Base-by-base conservation (phyloP, 2,888 invertebrate species). In the Diploptera punctata region DNA sequence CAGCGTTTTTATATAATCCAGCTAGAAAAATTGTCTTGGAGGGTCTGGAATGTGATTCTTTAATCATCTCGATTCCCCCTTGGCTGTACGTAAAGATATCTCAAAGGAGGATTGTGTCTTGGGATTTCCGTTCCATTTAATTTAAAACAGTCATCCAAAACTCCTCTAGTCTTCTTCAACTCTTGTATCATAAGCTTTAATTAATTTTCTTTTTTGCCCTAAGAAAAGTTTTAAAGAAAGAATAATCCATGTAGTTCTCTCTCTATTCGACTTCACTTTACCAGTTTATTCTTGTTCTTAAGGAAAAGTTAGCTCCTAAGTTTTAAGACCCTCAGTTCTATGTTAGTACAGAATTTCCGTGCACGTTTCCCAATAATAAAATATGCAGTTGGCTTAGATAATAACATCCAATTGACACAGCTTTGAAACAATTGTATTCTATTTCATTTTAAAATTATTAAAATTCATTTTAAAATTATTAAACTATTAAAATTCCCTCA, bases 81-180 rank as follows among this genome's bases (percentile, higher is more conserved):
- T 62, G 62, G 65, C 47, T 26, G 43, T 7, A 38, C 4, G n/a
- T 24, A 24, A 65, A 29, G 31, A n/a, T 29, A 3, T 24, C 26
- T 24, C 13, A 57, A 44, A 47, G 65, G 24, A 44, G 29, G 47
- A 62, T 13, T 13, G 10, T 18, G 16, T 38, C 3, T 38, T 38
- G 62, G 16, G 33, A 43, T 19, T 65, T 65, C 24, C 65, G n/a
- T 65, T 65, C 65, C 47, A 65, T 65, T 65, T 65, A 65, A 65
- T 65, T 65, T 65, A 47, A 43, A 65, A n/a, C 44, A 18, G 26
- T 65, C 43, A 21, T 26, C 44, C n/a, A 18, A 16, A 57, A 31
- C 16, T 4, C 10, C 24, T 31, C 65, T 21, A 24, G 10, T 44
- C 47, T 44, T 47, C 47, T 26, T 21, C 43, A 38, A n/a, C 18